Base-by-base conservation (phyloP, 2,113 vertebrate species). In the Deroptyus accipitrinus region DNA sequence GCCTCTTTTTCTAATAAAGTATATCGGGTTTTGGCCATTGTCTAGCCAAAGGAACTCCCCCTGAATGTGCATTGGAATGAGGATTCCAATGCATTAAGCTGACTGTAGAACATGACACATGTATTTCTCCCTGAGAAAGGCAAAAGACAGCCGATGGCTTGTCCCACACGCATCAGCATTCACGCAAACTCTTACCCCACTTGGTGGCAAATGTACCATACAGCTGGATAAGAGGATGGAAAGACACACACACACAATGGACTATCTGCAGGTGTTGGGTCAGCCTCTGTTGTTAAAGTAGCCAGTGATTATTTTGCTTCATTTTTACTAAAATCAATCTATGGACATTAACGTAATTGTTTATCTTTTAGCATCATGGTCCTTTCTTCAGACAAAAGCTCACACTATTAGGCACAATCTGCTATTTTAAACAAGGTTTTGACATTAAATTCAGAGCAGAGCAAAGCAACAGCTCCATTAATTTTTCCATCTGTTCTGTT, bases 401-500 rank as follows among this genome's bases (percentile, higher is more conserved):
- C 88, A 41, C 3, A 13, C 75, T 52, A 52, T 88, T 94, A 94
- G 52, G 48, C 70, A 90, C 85, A 92, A 88, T 86, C 66, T 95
- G 92, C 78, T 69, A 83, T 74, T 94, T 96, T 57, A 83, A 96
- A 94, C 7, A 85, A 88, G 82, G 69, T 57, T 90, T 90, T 93
- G 79, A 93, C 48, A 90, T 49, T 90, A 39, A 93, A 88, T 83
- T 90, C 85, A 94, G 70, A 92, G 57, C 67, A 94, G 75, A 92
- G 57, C 67, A 96, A 63, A 90, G 39, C 75, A 95, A 80, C 70
- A 66, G 70, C 78, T 95, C 83, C 63, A 82, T 95, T 93, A 85
- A 55, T 90, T 95, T 94, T 92, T 90, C 94, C 92, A 94, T 95
- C 94, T 96, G 88, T 73, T 95, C 88, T 73, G 63, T 88, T 94